Conservation (phyloP, 2,113 vertebrate genomes). For the Chaetops frenatus region DNA sequence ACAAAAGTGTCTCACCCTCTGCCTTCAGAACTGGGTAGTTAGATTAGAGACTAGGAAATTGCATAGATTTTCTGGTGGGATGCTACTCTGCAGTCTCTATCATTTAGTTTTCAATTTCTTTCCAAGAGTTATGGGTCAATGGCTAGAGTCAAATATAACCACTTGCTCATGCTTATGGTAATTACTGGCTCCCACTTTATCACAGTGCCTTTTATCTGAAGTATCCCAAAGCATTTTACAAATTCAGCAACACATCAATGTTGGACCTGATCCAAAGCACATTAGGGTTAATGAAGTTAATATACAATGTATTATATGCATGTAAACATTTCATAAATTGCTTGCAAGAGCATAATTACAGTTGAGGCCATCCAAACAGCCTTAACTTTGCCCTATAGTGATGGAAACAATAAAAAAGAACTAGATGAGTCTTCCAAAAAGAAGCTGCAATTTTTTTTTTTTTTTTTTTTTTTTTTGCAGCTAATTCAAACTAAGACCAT, state of each 20-base stretch:
- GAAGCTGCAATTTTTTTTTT: background rate
- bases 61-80: background rate
- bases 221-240: slow-evolving; percentile 48
- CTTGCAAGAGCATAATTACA: slow-evolving; percentile 40
- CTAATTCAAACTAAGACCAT: background rate
- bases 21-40: background rate
- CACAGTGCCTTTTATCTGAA: slow-evolving; percentile 54
- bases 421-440: background rate
- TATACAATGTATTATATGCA: slow-evolving; percentile 41
- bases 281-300: slow-evolving; percentile 48
- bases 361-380: slow-evolving; percentile 11
- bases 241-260: slow-evolving; percentile 27
- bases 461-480: background rate
- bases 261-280: slow-evolving; percentile 17
- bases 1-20: background rate
- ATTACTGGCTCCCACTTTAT: slow-evolving; percentile 51
- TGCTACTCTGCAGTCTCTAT: background rate
- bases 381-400: slow-evolving; percentile 6
- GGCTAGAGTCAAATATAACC: slow-evolving; percentile 28
- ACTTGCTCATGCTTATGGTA: slow-evolving; percentile 21
- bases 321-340: slow-evolving; percentile 50
- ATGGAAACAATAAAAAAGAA: background rate
- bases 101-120: slow-evolving; percentile 44
- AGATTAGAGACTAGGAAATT: background rate
- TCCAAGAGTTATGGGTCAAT: slow-evolving; percentile 49